Base-by-base conservation (phyloP, 2,113 vertebrate genomes). In the Ptychochromis oligacanthus region DNA sequence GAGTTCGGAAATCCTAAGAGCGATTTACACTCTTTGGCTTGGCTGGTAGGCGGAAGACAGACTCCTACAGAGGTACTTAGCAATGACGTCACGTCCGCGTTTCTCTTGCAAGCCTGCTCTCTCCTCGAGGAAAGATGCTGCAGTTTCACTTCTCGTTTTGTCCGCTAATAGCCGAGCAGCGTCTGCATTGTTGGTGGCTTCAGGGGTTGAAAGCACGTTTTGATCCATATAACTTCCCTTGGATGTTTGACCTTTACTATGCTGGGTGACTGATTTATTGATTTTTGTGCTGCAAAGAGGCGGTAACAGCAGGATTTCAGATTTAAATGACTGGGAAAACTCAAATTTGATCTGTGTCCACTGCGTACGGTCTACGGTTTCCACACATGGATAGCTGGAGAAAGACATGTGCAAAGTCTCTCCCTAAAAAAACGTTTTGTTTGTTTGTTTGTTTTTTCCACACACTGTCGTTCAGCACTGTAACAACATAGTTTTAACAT, bases 51-150 rank as follows among this genome's bases (percentile, higher is more conserved):
- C 89, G 93, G 94, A 96, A 95, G 91, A 77, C 79, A 78, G 90
- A 91, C 87, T 82, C 87, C 67, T 83, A 83, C 79, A 64, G 88
- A 85, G 90, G 81, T 76, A 79, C 87, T 91, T 90, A 91, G 70
- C 34, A 43, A 8, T 74, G 46, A 88, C 95, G 94, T 95, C 94
- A 96, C 92, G 76, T 96, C 96, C 95, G 93, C 65, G 26, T 40
- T 7, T 77, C 24, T 36, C 56, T 4, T 1, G 54, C 83, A 40
- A n/a, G 49, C 10, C 65, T 62, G 15, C 82, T 40, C 57, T 22
- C 59, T 52, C 13, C 43, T 4, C 9, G 1, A 6, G 26, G 22
- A 22, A 9, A 74, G 52, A 70, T 40, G 78, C n/a, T 43, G 78
- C 58, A 49, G 20, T 26, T 80, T 38, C n/a, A 60, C 14, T 6